Percentiles rank a stretch among this genome's conserved stretches.
phyloP scores from a whole-genome alignment of 2,113 vertebrate genomes.

The Colius striatus region DNA sequence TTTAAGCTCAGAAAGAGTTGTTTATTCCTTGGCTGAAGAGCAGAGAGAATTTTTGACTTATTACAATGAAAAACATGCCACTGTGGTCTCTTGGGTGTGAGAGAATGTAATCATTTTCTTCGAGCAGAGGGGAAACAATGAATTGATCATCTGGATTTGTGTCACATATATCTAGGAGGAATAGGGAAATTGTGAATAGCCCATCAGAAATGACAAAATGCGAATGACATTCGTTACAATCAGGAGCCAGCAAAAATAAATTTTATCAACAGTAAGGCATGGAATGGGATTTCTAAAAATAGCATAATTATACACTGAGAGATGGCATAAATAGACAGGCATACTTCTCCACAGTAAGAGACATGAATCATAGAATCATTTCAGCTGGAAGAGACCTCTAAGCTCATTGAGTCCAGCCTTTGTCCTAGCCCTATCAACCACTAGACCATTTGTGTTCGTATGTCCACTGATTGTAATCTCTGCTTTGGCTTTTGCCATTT shows the following conservation, averaged over 20 bases:
- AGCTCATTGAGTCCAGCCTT: too few relatives aligned
- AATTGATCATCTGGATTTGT: neutral
- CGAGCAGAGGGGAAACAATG: neutral
- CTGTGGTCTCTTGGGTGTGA: neutral
- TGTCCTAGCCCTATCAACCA: too few relatives aligned
- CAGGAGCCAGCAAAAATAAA: neutral
- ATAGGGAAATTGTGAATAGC: neutral
- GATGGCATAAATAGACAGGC: neutral
- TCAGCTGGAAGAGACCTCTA: too few relatives aligned
- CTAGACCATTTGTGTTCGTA: neutral
- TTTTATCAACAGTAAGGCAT: neutral
- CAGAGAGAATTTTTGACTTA: neutral
- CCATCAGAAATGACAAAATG: neutral
- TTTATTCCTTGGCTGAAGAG: neutral
- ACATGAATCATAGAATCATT: fast-evolving
- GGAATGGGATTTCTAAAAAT: neutral
- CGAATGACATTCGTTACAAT: neutral
- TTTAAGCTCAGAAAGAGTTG: neutral
- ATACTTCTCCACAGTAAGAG: neutral
- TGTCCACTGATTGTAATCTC: neutral
- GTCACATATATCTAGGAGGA: neutral
- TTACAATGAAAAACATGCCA: neutral
- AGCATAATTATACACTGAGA: neutral
- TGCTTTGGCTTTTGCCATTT: neutral
- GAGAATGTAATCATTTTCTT: neutral